Evolutionary conservation across 2,797 vertebrate genomes (phyloP).

Genomic region (Chromis chromis): DNA sequence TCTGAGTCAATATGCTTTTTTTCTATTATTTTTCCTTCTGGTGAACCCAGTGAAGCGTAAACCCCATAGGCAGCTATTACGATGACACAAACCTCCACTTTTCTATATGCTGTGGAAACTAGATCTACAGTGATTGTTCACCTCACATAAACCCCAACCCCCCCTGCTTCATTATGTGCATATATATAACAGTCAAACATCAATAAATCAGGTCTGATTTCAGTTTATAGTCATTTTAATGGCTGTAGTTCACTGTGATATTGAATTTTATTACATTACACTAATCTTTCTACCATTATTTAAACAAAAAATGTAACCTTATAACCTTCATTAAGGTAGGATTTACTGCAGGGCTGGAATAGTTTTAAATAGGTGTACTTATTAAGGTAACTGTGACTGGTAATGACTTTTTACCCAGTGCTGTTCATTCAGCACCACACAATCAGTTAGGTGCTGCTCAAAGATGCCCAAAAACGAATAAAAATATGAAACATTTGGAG

Average conservation of each 20-base stretch:
- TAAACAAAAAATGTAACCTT: too few species aligned
- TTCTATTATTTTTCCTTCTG: slow-evolving; percentile 13
- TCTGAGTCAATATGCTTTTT: slow-evolving; percentile 16
- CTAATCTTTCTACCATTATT: neutral
- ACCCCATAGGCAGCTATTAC: slow-evolving; percentile 36
- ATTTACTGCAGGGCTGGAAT: neutral
- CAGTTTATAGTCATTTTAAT: neutral
- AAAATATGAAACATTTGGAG: neutral
- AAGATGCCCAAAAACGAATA: neutral
- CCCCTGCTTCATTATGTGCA: slow-evolving; percentile 6
- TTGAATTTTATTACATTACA: neutral
- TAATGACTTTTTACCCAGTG: too few species aligned
- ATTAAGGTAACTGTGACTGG: neutral
- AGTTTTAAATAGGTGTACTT: neutral
- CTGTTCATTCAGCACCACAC: slow-evolving; percentile 29
- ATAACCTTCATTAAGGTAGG: neutral
- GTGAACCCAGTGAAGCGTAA: slow-evolving; percentile 12
- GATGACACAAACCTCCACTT: slow-evolving; percentile 20
- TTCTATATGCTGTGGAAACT: slow-evolving; percentile 18
- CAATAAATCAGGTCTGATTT: slow-evolving; percentile 5
- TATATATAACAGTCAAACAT: neutral
- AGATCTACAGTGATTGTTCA: neutral
- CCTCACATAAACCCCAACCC: neutral
- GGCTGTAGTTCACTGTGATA: neutral
- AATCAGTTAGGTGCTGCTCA: neutral